A percentile compares a stretch with the other conserved stretches of the same genome.
Evolutionary conservation across 2,797 vertebrate genomes (phyloP).

Genomic region (Eidolon dupreanum): DNA sequence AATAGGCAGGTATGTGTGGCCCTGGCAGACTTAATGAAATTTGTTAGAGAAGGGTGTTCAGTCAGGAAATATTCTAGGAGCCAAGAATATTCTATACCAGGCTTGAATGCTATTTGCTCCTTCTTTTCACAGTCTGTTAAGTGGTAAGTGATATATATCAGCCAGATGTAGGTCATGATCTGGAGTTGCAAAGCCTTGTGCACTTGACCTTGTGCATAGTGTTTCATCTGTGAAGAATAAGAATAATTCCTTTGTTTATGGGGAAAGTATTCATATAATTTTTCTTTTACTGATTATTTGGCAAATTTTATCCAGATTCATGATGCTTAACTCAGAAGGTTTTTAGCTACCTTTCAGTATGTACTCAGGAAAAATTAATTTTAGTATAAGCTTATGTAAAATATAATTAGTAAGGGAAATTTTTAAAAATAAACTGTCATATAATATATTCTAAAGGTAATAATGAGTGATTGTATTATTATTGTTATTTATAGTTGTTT

Average conservation of each 20-base stretch:
- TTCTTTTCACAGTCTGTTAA: conserved; percentile 30
- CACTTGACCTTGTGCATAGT: not conserved
- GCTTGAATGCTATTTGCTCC: not conserved
- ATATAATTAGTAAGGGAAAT: conserved; percentile 42
- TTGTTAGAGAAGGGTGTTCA: conserved; percentile 16
- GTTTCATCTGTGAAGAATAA: conserved; percentile 37
- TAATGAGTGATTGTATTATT: conserved; percentile 33
- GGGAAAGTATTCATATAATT: conserved; percentile 11
- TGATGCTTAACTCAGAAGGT: conserved; percentile 4
- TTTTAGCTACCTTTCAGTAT: conserved; percentile 35
- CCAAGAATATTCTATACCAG: not conserved
- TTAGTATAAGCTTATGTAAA: conserved; percentile 49
- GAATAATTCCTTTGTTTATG: not conserved
- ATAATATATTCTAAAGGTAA: conserved; percentile 31
- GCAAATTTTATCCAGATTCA: conserved; percentile 43
- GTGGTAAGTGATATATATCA: not conserved
- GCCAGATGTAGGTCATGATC: not conserved
- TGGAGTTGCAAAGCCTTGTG: conserved; percentile 14
- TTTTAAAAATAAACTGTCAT: conserved; percentile 13
- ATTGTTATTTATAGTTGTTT: conserved; percentile 26
- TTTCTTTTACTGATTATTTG: conserved; percentile 52
- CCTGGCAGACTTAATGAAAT: not conserved
- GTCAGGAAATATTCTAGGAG: conserved; percentile 50
- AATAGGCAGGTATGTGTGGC: conserved; percentile 91
- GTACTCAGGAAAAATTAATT: conserved; percentile 10